A percentile compares a stretch with the other conserved stretches of the same genome.
Evolutionary conservation across 2,888 invertebrate genomes (phyloP).

Genomic region (Phania funesta): DNA sequence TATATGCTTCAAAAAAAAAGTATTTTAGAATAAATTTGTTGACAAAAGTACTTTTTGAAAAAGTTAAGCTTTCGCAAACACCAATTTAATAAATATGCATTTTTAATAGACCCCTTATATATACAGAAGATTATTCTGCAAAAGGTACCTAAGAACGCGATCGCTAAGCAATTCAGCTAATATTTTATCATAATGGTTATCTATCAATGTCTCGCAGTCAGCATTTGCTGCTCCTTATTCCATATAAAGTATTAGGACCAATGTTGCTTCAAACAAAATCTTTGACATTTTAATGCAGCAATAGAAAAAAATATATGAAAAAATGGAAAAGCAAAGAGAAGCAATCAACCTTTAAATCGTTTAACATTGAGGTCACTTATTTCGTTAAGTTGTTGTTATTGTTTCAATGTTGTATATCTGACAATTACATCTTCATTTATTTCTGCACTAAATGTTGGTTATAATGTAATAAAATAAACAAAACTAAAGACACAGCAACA

Average conservation of each 20-base stretch:
- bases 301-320: not conserved
- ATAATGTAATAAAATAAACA: slow-evolving; percentile 20
- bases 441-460: slow-evolving; percentile 34
- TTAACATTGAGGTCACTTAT: slow-evolving; percentile 35
- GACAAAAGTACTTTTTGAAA: too few relatives aligned
- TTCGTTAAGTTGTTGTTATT: slow-evolving; percentile 1
- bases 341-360: slow-evolving; percentile 38
- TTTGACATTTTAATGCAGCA: not conserved
- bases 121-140: too few relatives aligned
- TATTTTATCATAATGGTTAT: too few relatives aligned
- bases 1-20: too few relatives aligned
- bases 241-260: not conserved
- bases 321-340: slow-evolving; percentile 11
- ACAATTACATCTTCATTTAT: slow-evolving; percentile 62
- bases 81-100: too few relatives aligned
- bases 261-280: slow-evolving; percentile 7
- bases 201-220: too few relatives aligned
- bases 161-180: too few relatives aligned
- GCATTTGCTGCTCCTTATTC: not conserved
- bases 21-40: too few relatives aligned
- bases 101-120: too few relatives aligned
- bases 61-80: too few relatives aligned
- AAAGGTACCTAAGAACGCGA: too few relatives aligned
- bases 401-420: slow-evolving; percentile 33
- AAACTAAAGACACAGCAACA: not conserved